Evolutionary conservation across 2,888 invertebrate species (phyloP).

Genomic region (Balanococcus diminutus): DNA sequence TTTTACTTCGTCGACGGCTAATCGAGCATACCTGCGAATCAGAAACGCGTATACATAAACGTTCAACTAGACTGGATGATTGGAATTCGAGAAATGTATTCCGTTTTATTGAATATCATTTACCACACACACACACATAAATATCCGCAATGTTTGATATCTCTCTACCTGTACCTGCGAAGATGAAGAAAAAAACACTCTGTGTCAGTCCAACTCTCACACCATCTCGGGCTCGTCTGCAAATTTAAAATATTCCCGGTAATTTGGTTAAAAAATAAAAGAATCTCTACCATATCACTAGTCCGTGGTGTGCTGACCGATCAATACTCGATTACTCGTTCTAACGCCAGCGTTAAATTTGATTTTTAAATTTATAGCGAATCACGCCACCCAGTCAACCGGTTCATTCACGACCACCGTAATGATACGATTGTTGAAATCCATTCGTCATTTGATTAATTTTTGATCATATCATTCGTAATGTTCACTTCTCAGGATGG

Average conservation of each 20-base stretch:
- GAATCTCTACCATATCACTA: background rate
- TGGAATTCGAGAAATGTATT: slow-evolving; percentile 33
- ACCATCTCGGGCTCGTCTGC: background rate
- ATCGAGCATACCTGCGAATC: background rate
- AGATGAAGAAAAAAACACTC: background rate
- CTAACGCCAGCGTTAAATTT: slow-evolving; percentile 1
- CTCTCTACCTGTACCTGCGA: background rate
- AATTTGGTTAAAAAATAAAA: background rate
- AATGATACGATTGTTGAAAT: slow-evolving; percentile 6
- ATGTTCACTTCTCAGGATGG: too few relatives aligned
- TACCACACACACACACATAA: background rate
- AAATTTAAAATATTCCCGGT: slow-evolving; percentile 41
- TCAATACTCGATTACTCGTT: too few relatives aligned
- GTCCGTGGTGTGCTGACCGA: background rate
- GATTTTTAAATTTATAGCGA: background rate
- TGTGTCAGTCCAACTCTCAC: slow-evolving; percentile 7
- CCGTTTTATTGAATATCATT: slow-evolving; percentile 39
- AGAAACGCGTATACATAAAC: slow-evolving; percentile 3
- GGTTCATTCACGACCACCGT: background rate
- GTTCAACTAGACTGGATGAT: slow-evolving; percentile 28
- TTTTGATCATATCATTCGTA: too few relatives aligned
- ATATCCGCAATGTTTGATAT: background rate
- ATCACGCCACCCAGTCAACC: slow-evolving; percentile 7
- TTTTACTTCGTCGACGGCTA: background rate
- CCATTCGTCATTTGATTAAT: too few relatives aligned